These are phyloP conservation scores for Darevskia nairensis DNA, from an alignment of 2,797 vertebrate genomes.

Conservation along the genomic window DNA sequence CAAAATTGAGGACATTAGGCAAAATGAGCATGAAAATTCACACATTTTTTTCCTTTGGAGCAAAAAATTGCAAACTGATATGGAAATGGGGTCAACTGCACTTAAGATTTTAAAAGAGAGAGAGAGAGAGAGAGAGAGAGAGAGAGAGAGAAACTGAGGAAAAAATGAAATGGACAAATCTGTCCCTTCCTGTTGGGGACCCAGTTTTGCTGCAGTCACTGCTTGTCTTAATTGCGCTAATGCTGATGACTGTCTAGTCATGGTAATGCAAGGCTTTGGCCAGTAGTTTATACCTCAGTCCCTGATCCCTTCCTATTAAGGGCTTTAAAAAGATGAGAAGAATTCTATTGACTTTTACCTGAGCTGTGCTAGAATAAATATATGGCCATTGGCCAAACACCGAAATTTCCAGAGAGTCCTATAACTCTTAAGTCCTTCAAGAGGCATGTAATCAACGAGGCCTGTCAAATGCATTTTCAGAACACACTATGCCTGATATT, in stretches of 20 bases:
- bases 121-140: no score
- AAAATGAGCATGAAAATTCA: no score
- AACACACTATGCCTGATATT: constrained; percentile 32
- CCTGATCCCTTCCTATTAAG: constrained; percentile 1
- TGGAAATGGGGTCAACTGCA: no score
- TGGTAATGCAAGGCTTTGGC: background rate
- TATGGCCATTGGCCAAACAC: constrained; percentile 19
- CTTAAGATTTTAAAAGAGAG: no score
- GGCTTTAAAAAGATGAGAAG: constrained; percentile 22
- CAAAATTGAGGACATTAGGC: no score
- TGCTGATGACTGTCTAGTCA: background rate
- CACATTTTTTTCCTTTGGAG: no score
- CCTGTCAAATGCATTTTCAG: constrained; percentile 38
- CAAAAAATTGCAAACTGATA: no score
- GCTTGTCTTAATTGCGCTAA: background rate
- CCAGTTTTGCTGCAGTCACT: background rate
- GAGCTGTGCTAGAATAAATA: background rate
- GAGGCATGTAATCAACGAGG: constrained; percentile 25
- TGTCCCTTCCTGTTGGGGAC: background rate
- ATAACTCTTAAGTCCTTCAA: constrained; percentile 37
- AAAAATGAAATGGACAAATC: no score
- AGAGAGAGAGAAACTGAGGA: no score
- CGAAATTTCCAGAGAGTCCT: background rate
- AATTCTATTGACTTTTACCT: constrained; percentile 22
- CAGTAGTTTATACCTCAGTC: background rate